These are phyloP conservation scores for Coremacera marginata DNA, from an alignment of 2,888 invertebrate genomes.

Conservation along the genomic window DNA sequence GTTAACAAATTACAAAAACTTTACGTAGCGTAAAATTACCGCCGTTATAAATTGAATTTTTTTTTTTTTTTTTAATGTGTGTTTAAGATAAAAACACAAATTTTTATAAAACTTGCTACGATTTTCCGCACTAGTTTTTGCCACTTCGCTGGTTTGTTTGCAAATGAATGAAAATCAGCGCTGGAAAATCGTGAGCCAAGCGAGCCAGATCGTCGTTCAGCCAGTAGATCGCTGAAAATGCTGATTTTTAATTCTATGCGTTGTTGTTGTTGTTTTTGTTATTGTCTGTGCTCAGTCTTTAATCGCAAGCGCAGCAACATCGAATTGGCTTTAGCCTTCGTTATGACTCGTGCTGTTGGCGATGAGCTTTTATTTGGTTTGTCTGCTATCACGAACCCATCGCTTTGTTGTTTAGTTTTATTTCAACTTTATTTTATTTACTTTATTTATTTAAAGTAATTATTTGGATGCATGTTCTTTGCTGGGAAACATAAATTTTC, in stretches of 20 bases:
- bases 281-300: neutral
- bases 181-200: conserved; percentile 58
- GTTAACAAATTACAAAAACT: too few species aligned
- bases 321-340: neutral
- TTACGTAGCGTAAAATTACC: too few species aligned
- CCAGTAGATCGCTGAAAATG: conserved; percentile 32
- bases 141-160: conserved; percentile 55
- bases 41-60: too few species aligned
- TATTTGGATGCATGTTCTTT: neutral
- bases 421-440: neutral
- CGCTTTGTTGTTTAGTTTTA: neutral
- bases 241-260: conserved; percentile 16
- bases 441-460: neutral
- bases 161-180: conserved; percentile 65
- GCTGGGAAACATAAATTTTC: neutral
- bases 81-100: neutral
- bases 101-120: neutral
- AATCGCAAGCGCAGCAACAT: conserved; percentile 23
- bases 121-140: conserved; percentile 51
- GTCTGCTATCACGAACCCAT: neutral
- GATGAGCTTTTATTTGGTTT: neutral
- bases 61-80: too few species aligned
- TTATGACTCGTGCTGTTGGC: neutral
- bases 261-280: conserved; percentile 11
- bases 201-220: conserved; percentile 12